phyloP scores from a whole-genome alignment of 2,888 invertebrate species.

The Andrena haemorrhoa region DNA sequence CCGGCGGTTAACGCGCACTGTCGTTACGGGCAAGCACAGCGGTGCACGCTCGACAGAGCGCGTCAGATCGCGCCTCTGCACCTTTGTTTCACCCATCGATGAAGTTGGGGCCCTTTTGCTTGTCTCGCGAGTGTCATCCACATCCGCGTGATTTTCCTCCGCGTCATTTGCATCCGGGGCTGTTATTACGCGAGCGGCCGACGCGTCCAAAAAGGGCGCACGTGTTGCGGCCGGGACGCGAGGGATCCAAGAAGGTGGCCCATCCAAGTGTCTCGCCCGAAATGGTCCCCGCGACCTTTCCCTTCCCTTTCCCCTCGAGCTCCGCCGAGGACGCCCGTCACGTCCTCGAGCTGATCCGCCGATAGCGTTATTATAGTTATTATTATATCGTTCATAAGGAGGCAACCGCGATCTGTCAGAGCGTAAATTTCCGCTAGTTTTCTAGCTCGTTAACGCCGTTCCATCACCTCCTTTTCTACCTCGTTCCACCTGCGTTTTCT shows the following conservation, averaged over 20 bases:
- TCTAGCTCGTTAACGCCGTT: conserved; percentile 73
- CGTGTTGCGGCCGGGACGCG: no score
- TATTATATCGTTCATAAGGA: conserved; percentile 65
- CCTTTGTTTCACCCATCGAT: conserved; percentile 15
- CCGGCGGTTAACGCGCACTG: conserved; percentile 44
- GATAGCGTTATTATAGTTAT: conserved; percentile 70
- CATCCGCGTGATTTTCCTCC: no score
- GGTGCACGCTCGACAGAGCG: conserved; percentile 40
- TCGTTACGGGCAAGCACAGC: conserved; percentile 49
- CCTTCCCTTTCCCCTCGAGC: background rate
- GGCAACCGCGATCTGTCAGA: conserved; percentile 68
- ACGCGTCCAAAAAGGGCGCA: no score
- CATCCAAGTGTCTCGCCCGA: no score
- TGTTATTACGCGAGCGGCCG: no score
- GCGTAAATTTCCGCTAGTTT: conserved; percentile 73
- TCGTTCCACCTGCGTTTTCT: conserved; percentile 60
- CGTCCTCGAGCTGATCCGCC: conserved; percentile 59
- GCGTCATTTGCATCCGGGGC: no score
- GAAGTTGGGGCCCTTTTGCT: no score
- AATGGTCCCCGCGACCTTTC: background rate
- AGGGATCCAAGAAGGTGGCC: no score
- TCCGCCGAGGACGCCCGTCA: conserved; percentile 4
- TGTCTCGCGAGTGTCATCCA: no score
- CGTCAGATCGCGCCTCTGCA: conserved; percentile 39
- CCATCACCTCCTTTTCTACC: conserved; percentile 55